These are phyloP conservation scores for Spilogale gracilis DNA, from an alignment of 2,113 vertebrate species.

Conservation along the genomic window DNA sequence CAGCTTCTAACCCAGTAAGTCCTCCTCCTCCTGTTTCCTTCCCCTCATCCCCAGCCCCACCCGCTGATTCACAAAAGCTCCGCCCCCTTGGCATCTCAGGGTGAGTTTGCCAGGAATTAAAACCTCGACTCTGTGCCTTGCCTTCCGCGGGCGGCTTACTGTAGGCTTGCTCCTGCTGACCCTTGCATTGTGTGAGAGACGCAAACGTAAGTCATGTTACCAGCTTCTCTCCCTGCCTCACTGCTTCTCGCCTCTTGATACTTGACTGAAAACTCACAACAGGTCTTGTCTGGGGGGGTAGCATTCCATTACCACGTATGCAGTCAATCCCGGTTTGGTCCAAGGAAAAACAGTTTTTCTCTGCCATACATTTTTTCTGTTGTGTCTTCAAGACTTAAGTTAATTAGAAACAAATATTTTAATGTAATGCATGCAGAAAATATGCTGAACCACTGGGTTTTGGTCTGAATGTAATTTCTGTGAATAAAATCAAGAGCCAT, in stretches of 20 bases:
- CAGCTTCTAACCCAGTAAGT: conserved; percentile 93
- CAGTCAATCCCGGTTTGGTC: not conserved
- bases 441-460: not conserved
- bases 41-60: not conserved
- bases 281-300: not conserved
- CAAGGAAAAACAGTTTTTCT: conserved; percentile 55
- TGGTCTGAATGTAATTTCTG: conserved; percentile 19
- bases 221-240: not conserved
- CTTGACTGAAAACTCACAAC: conserved; percentile 39
- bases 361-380: not conserved
- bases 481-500: conserved; percentile 63
- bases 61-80: not conserved
- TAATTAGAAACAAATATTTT: not conserved
- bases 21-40: not conserved
- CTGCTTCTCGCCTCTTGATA: conserved; percentile 29
- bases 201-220: conserved; percentile 46
- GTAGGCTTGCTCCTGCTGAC: not conserved
- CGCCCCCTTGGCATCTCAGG: conserved; percentile 38
- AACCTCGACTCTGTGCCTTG: not conserved
- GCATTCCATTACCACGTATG: not conserved
- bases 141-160: not conserved
- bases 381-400: not conserved
- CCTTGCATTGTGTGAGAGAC: not conserved
- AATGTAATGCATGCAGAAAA: not conserved
- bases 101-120: not conserved